A percentile compares a stretch with the other conserved stretches of the same genome.
phyloP scores from a whole-genome alignment of 2,888 invertebrate genomes.

The Muscina levida region DNA sequence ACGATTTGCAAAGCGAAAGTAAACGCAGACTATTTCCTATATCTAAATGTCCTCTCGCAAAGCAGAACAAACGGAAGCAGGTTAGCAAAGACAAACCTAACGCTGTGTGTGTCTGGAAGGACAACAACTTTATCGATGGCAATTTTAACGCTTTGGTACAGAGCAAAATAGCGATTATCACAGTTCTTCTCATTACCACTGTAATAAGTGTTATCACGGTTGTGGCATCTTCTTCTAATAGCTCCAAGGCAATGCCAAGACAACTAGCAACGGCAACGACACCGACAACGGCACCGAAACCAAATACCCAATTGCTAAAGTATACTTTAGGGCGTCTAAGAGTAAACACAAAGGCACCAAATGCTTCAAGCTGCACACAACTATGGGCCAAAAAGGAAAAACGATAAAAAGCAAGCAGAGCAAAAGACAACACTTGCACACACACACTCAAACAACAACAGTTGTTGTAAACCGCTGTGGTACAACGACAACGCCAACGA shows the following conservation, averaged over 20 bases:
- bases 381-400: not conserved
- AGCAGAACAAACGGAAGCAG: slow-evolving; percentile 10
- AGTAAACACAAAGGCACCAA: not conserved
- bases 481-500: slow-evolving; percentile 19
- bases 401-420: slow-evolving; percentile 18
- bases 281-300: not conserved
- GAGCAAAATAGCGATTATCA: slow-evolving; percentile 59
- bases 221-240: slow-evolving; percentile 62
- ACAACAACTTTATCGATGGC: slow-evolving; percentile 50
- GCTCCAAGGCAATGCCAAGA: slow-evolving; percentile 48
- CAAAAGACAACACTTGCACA: not conserved
- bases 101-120: not conserved
- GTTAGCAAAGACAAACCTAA: slow-evolving; percentile 1
- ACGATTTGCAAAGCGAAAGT: not conserved
- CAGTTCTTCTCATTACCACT: slow-evolving; percentile 62
- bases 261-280: not conserved
- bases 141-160: slow-evolving; percentile 52
- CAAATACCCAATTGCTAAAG: not conserved
- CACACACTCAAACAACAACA: slow-evolving; percentile 39
- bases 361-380: not conserved
- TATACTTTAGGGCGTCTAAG: not conserved
- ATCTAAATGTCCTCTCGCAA: slow-evolving; percentile 2
- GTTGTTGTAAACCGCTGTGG: slow-evolving; percentile 35
- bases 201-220: slow-evolving; percentile 59
- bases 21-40: not conserved